Base-by-base conservation (phyloP, 1,140 invertebrate species). In the Diorhabda sublineata region DNA sequence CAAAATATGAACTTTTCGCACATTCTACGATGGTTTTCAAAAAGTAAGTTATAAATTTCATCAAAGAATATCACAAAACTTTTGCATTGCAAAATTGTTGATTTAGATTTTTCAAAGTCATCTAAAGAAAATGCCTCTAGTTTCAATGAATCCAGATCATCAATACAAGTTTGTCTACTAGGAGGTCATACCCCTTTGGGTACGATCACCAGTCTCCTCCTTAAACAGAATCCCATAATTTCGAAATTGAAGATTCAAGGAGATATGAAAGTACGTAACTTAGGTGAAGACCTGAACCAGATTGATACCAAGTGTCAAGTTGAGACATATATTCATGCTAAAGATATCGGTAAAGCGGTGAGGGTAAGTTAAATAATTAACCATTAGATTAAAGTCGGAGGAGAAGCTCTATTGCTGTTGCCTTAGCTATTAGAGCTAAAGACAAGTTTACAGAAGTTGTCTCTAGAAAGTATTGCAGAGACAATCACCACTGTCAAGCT, bases 171-270 rank as follows among this genome's bases (percentile, higher is more conserved):
- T 52, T 69, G 71, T 5, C 61, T 81, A n/a, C 68, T 81, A 26
- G 78, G 78, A 3, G 77, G 73, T 4, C 66, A 72, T 60, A 74
- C 73, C 2, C 71, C 73, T 2, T 66, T 76, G 4, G 78, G 79
- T 3, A 71, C 71, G 68, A 63, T 68, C 11, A 64, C 73, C 6
- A 68, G 77, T 26, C 72, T 78, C 42, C 71, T 81, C 5, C 42
- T 79, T 43, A 81, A 81, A 58, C 76, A 76, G 61, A 80, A 80
- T 69, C 79, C 79, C 4, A 56, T 80, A 26, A 65, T 80, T 9
- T 77, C 77, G 5, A 71, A 66, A 26, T 11, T 81, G 44, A 75
- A 74, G 68, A 62, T 81, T 4, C 71, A 76, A 66, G 79, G 78
- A 7, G 70, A 66, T 26, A 59, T 42, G 5, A 62, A 45, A 4